These are phyloP conservation scores for Drosophila kanapiae DNA, from an alignment of 1,140 invertebrate genomes.

Conservation along the genomic window DNA sequence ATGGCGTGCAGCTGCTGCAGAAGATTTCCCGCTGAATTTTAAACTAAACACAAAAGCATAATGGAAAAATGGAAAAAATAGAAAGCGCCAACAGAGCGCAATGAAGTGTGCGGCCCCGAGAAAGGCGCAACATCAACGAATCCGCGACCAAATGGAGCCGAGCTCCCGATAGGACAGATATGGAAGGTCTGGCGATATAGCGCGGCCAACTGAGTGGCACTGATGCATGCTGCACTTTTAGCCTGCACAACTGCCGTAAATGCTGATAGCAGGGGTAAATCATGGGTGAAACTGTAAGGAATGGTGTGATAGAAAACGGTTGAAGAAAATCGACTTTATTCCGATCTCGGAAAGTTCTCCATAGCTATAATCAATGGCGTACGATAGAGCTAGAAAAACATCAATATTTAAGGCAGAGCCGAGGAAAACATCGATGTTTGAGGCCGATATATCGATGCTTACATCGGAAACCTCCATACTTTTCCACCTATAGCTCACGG, in stretches of 20 bases:
- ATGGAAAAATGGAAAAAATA: conserved; percentile 77
- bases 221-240: conserved; percentile 34
- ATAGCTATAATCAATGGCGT: not conserved
- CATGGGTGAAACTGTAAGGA: not conserved
- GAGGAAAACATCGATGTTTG: no score
- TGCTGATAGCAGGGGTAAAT: not conserved
- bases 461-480: no score
- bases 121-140: conserved; percentile 39
- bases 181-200: conserved; percentile 17
- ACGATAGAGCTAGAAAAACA: no score
- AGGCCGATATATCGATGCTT: no score
- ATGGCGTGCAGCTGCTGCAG: conserved; percentile 56
- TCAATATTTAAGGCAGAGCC: no score
- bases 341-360: not conserved
- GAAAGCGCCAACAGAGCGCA: conserved; percentile 78
- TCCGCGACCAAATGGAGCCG: conserved; percentile 57
- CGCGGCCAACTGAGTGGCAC: conserved; percentile 45
- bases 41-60: conserved; percentile 75
- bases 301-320: no score
- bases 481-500: no score
- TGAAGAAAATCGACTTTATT: no score
- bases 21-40: conserved; percentile 75
- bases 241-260: conserved; percentile 31
- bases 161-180: conserved; percentile 48
- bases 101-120: conserved; percentile 70